Percentiles rank a stretch among this genome's conserved stretches.
Conservation (phyloP, 1,140 invertebrate species). For the Calosoma granatense region DNA sequence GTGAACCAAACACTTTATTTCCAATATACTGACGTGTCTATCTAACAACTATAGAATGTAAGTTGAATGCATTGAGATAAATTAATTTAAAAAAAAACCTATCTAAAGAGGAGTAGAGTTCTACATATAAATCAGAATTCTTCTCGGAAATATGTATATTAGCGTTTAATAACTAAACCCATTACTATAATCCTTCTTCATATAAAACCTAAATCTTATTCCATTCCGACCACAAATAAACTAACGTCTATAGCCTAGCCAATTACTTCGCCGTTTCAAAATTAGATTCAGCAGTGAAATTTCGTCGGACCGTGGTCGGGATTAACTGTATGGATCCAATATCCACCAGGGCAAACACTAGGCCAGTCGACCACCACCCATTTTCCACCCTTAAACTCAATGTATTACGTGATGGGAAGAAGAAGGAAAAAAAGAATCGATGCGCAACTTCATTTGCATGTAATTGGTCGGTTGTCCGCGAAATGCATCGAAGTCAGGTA, state of each 20-base stretch:
- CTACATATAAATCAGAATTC: too few relatives aligned
- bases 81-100: too few relatives aligned
- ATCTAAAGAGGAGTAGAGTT: too few relatives aligned
- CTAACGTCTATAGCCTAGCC: not conserved
- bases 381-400: too few relatives aligned
- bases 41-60: too few relatives aligned
- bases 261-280: not conserved
- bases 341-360: not conserved
- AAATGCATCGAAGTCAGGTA: not conserved
- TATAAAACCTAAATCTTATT: not conserved
- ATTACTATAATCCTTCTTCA: too few relatives aligned
- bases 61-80: too few relatives aligned
- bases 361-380: not conserved
- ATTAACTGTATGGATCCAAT: not conserved
- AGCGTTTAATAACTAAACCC: too few relatives aligned
- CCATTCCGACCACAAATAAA: not conserved
- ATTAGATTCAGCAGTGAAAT: slow-evolving; percentile 1
- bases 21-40: too few relatives aligned
- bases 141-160: too few relatives aligned
- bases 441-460: slow-evolving; percentile 7
- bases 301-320: too few relatives aligned
- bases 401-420: not conserved
- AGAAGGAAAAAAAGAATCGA: not conserved
- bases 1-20: too few relatives aligned
- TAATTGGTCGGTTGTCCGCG: not conserved